Evolutionary conservation across 2,797 vertebrate species (phyloP), one percentile per base, ranked within the genome.

Genomic region (Saxicola maurus): DNA sequence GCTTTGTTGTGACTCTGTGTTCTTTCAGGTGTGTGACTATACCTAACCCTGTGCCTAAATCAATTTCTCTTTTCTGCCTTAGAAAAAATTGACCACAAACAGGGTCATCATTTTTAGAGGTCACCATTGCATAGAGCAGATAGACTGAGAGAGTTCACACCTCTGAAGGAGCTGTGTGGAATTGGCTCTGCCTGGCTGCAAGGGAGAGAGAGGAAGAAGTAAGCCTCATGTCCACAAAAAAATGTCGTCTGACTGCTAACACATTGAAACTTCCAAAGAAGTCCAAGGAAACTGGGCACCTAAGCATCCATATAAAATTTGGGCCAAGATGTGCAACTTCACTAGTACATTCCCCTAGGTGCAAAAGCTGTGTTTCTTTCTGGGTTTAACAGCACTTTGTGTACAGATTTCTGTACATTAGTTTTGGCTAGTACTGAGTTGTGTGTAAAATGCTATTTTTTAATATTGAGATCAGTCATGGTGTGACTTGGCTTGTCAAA

Each of bases 211-310:
- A 52, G 23, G 19, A 90, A 59, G 67, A 76, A 73, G 7, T 60
- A 48, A 82, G 38, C 31, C 35, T 77, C 14, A 7, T 14, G 68
- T 16, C n/a, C 45, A 35, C 3, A 4, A 40, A 76, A 30, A 65
- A 82, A 8, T 13, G 19, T 21, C 10, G 10, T 60, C 49, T 79
- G 48, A 56, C 4, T 80, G 9, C 30, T 73, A 9, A 28, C 6
- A 5, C 0, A 8, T 19, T 57, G 61, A 5, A 77, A 57, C 31
- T 51, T 45, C 20, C 13, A 24, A 6, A n/a, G n/a, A 38, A 3
- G 13, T 52, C 17, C 7, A 4, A 69, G 31, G 48, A 82, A 69
- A 8, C 45, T 53, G 35, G 52, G 3, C 1, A 2, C 18, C 7
- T 59, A 52, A 52, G 18, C 8, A 49, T 57, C 12, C 3, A 0